These are phyloP conservation scores for Mesoclemmys tuberculata DNA, from an alignment of 2,113 vertebrate species.

Conservation along the genomic window DNA sequence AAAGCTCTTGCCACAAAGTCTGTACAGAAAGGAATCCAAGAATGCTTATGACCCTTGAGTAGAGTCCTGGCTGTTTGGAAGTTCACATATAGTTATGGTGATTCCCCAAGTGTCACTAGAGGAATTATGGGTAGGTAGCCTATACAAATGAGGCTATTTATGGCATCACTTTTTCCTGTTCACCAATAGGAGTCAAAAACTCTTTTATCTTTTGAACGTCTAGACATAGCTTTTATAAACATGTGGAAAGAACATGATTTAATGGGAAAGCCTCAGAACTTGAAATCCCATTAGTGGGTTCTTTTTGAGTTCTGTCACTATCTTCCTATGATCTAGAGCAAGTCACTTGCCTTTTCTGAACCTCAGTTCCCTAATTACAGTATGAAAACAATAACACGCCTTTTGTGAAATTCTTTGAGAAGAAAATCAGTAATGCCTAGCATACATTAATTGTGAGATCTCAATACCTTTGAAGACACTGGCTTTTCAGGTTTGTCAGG, in stretches of 20 bases:
- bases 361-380: not conserved
- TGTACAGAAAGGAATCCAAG: too few relatives aligned
- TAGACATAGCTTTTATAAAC: too few relatives aligned
- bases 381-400: accelerated
- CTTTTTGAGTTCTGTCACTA: not conserved
- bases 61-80: too few relatives aligned
- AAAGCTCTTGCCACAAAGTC: too few relatives aligned
- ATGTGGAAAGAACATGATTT: not conserved
- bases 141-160: not conserved
- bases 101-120: not conserved
- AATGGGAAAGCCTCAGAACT: not conserved
- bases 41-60: too few relatives aligned
- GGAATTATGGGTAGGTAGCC: not conserved
- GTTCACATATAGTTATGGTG: too few relatives aligned
- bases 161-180: not conserved
- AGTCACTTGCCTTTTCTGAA: not conserved
- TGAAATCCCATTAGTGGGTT: not conserved
- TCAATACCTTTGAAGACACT: not conserved
- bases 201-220: not conserved
- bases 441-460: not conserved
- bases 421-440: accelerated
- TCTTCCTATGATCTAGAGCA: not conserved
- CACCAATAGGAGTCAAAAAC: not conserved
- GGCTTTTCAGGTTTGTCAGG: not conserved
- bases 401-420: not conserved